Evolutionary conservation across 2,888 invertebrate genomes (phyloP).

Genomic region (Pantelozetes paolii): DNA sequence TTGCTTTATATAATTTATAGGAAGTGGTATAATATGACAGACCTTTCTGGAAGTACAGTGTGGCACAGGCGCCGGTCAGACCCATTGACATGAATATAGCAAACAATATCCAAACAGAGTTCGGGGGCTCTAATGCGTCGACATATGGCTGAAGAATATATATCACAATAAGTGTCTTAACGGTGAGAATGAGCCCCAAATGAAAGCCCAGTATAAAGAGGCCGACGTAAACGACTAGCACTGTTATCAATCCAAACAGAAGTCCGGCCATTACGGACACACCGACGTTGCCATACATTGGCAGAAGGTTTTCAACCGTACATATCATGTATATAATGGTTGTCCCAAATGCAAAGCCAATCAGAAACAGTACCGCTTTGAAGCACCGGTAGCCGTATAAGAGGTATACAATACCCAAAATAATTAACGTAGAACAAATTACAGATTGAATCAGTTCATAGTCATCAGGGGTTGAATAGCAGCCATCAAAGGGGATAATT

Average conservation of each 20-base stretch:
- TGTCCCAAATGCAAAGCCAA: conserved; percentile 78
- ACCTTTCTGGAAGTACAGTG: conserved; percentile 70
- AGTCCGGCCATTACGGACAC: conserved; percentile 69
- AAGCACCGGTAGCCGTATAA: conserved; percentile 77
- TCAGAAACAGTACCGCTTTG: conserved; percentile 80
- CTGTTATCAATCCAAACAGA: conserved; percentile 71
- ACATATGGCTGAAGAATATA: conserved; percentile 42
- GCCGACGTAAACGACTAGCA: conserved; percentile 75
- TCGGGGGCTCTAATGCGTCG: conserved; percentile 52
- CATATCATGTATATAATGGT: conserved; percentile 66
- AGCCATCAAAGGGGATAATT: background rate
- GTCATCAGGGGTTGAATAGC: conserved; percentile 52
- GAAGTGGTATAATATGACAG: background rate
- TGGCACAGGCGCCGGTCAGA: conserved; percentile 66
- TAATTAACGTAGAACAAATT: conserved; percentile 67
- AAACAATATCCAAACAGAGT: conserved; percentile 67
- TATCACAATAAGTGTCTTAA: conserved; percentile 51
- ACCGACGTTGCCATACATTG: conserved; percentile 56
- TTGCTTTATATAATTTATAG: background rate
- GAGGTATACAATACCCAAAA: conserved; percentile 72
- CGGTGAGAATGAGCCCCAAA: conserved; percentile 61
- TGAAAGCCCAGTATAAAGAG: conserved; percentile 76
- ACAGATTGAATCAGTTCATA: conserved; percentile 65
- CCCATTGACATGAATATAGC: conserved; percentile 65
- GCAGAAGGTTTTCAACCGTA: conserved; percentile 46